Evolutionary conservation across 2,888 invertebrate genomes (phyloP), one percentile per base, ranked within the genome.

Genomic region (Diogma glabrata): DNA sequence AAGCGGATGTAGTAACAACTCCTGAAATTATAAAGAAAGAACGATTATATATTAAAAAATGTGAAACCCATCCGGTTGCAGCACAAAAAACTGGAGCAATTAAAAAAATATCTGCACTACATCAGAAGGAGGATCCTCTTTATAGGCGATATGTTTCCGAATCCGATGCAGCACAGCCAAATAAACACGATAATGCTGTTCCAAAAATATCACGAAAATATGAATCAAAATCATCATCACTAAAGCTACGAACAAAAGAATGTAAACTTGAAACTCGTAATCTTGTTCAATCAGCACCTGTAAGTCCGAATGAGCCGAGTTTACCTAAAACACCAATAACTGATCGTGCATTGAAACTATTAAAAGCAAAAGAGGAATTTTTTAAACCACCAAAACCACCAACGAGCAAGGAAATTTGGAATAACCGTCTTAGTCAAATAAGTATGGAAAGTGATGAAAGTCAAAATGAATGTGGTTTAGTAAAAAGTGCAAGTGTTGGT

Each of bases 401-500:
- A 3, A 14, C n/a, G 14, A 48, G 19, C 2, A 10, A 16, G 1
- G 47, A 49, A 7, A 28, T 43, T 7, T 56, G 54, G 50, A 54
- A 51, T 53, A 70, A 69, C 55, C 63, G 74, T 7, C 60, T 70
- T 40, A 82, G 81, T 62, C 30, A 48, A 7, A 48, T 48, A 20
- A 48, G 48, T 8, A 75, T 77, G 47, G 79, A 76, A 50, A 81
- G 81, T 58, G 81, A 80, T 54, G 73, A 74, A 1, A 73, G 74
- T 55, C 64, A 58, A 52, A 50, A 75, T 64, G 74, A 75, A 49
- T 66, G 72, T 4, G 58, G 72, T 8, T 65, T 84, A n/a, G 23
- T 46, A 0, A 82, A 87, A 59, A 85, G 84, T 24, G 79, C 82
- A 1, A 86, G 86, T 56, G 85, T 80, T 0, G 85, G 85, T n/a